Conservation (phyloP, 2,888 invertebrate species). For the Spicauda simplicius region DNA sequence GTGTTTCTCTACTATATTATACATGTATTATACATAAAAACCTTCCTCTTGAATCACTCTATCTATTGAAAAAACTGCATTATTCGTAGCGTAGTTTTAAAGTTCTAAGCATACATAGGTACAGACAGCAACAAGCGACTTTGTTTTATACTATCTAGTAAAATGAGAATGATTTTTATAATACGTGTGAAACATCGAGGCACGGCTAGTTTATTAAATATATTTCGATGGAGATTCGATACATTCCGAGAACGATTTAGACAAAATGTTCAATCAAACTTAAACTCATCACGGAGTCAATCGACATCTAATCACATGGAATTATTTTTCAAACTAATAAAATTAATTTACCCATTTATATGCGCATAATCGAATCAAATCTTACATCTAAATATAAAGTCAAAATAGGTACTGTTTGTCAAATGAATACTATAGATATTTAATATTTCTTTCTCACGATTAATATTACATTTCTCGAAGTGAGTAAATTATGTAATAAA, state of each 20-base stretch:
- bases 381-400: not conserved
- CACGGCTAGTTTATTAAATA: not conserved
- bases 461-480: not conserved
- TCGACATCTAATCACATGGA: conserved; percentile 12
- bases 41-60: too few species aligned
- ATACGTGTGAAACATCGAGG: too few species aligned
- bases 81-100: too few species aligned
- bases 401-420: not conserved
- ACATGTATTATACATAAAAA: too few species aligned
- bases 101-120: too few species aligned
- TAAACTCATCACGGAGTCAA: not conserved
- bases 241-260: not conserved
- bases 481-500: too few species aligned
- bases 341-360: conserved; percentile 12
- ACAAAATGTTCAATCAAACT: conserved; percentile 7
- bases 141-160: too few species aligned
- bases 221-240: not conserved
- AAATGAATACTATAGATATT: not conserved
- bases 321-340: conserved; percentile 17
- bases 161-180: too few species aligned
- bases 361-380: conserved; percentile 23
- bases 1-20: too few species aligned
- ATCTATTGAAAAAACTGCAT: too few species aligned
- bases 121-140: too few species aligned
- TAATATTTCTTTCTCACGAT: not conserved